These are phyloP conservation scores for Priocnemis perturbator DNA, from an alignment of 2,888 invertebrate species.

Conservation along the genomic window DNA sequence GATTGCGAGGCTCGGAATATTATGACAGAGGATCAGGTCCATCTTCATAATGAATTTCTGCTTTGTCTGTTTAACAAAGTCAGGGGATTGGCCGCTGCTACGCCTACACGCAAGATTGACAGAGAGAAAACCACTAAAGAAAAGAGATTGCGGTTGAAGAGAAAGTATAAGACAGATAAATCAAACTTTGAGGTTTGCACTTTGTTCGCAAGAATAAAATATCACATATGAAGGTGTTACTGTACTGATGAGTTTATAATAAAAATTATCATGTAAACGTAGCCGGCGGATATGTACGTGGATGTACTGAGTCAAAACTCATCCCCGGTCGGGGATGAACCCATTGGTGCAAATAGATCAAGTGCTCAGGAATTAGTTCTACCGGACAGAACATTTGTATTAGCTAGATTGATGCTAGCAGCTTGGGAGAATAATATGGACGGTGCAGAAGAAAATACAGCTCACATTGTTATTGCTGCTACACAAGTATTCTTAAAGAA, in stretches of 20 bases:
- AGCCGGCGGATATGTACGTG: slow-evolving; percentile 74
- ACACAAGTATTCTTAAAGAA: slow-evolving; percentile 90
- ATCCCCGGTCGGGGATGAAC: slow-evolving; percentile 72
- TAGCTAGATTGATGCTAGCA: slow-evolving; percentile 88
- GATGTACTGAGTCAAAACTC: slow-evolving; percentile 70
- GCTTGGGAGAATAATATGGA: slow-evolving; percentile 94
- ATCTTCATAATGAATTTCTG: slow-evolving; percentile 90
- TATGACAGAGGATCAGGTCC: slow-evolving; percentile 84
- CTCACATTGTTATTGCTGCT: slow-evolving; percentile 88
- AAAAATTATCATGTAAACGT: slow-evolving; percentile 8
- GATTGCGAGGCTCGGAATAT: slow-evolving; percentile 86
- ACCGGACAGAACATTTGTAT: slow-evolving; percentile 89
- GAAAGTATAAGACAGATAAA: slow-evolving; percentile 74
- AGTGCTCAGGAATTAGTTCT: slow-evolving; percentile 86
- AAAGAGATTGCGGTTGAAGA: slow-evolving; percentile 70
- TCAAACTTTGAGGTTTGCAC: slow-evolving; percentile 75
- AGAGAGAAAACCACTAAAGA: slow-evolving; percentile 73
- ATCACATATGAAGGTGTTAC: no score
- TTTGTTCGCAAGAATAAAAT: slow-evolving; percentile 28
- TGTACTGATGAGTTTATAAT: no score
- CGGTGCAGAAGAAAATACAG: slow-evolving; percentile 89
- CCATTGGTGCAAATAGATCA: slow-evolving; percentile 77
- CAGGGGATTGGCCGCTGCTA: slow-evolving; percentile 72
- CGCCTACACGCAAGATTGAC: slow-evolving; percentile 75
- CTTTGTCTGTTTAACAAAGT: slow-evolving; percentile 88